phyloP scores from a whole-genome alignment of 2,888 invertebrate genomes.

The Tridacna gigas region DNA sequence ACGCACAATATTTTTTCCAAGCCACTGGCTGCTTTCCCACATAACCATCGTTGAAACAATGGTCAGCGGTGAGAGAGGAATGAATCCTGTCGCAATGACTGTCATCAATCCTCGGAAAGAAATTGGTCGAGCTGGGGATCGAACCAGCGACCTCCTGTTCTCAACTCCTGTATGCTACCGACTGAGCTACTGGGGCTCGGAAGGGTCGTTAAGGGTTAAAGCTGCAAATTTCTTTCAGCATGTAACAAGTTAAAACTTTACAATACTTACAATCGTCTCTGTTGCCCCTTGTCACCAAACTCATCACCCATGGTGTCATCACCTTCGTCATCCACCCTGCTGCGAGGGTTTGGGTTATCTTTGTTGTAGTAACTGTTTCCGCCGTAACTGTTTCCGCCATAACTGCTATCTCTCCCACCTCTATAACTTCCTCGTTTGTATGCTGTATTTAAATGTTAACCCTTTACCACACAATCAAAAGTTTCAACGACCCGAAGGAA shows the following conservation, averaged over 20 bases:
- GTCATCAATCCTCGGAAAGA: too few species aligned
- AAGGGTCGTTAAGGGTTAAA: neutral
- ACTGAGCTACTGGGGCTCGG: too few species aligned
- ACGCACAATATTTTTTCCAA: too few species aligned
- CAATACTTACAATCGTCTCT: conserved; percentile 59
- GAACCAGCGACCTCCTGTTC: too few species aligned
- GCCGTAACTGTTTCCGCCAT: conserved; percentile 13
- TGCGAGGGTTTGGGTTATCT: conserved; percentile 56
- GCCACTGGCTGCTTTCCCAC: too few species aligned
- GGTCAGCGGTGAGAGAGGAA: too few species aligned
- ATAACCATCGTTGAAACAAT: too few species aligned
- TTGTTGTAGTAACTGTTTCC: conserved; percentile 25
- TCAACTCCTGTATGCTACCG: too few species aligned
- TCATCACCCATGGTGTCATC: conserved; percentile 66
- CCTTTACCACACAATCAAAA: neutral
- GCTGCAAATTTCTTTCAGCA: neutral
- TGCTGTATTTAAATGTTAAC: neutral
- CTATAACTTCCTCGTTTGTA: conserved; percentile 31
- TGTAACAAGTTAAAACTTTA: neutral
- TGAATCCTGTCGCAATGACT: too few species aligned
- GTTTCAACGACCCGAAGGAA: too few species aligned
- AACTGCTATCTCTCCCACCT: conserved; percentile 33
- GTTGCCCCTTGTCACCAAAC: conserved; percentile 21
- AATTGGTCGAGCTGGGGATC: too few species aligned
- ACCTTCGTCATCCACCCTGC: conserved; percentile 66